A percentile compares a stretch with the other conserved stretches of the same genome.
These are phyloP conservation scores for Calidris pugnax DNA, from an alignment of 2,113 vertebrate genomes.

Conservation along the genomic window DNA sequence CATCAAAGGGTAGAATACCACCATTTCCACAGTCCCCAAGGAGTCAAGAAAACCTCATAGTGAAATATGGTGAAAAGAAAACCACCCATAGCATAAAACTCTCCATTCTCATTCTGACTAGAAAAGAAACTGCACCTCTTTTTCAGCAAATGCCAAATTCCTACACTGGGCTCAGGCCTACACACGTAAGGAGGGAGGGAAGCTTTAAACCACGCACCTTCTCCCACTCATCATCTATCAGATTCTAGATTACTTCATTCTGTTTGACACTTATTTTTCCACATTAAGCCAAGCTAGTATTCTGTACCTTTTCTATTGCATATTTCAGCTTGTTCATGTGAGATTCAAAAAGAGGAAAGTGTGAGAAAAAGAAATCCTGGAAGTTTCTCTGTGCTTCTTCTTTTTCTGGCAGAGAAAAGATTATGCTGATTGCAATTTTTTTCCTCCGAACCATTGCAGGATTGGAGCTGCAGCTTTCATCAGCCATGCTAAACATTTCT, in stretches of 20 bases:
- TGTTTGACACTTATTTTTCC: background rate
- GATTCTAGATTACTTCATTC: background rate
- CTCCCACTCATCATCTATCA: slow-evolving; percentile 36
- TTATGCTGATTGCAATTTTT: slow-evolving; percentile 87
- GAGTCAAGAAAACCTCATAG: background rate
- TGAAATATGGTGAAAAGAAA: background rate
- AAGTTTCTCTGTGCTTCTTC: slow-evolving; percentile 83
- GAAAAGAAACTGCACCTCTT: background rate
- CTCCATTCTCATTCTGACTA: background rate
- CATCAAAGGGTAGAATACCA: background rate
- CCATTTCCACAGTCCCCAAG: background rate
- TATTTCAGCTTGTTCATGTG: slow-evolving; percentile 90
- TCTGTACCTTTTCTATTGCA: slow-evolving; percentile 85
- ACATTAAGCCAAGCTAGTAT: background rate
- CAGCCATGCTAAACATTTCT: slow-evolving; percentile 87
- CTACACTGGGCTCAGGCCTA: background rate
- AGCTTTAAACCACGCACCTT: slow-evolving; percentile 7
- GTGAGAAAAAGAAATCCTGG: slow-evolving; percentile 91
- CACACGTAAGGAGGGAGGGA: background rate
- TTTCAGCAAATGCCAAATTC: background rate
- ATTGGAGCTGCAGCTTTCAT: slow-evolving; percentile 85
- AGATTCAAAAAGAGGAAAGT: slow-evolving; percentile 88
- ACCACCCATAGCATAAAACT: background rate
- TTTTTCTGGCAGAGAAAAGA: slow-evolving; percentile 84
- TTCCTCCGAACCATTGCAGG: slow-evolving; percentile 83